Base-by-base conservation (phyloP, 2,113 vertebrate genomes). In the Corythornis madagascariensis region DNA sequence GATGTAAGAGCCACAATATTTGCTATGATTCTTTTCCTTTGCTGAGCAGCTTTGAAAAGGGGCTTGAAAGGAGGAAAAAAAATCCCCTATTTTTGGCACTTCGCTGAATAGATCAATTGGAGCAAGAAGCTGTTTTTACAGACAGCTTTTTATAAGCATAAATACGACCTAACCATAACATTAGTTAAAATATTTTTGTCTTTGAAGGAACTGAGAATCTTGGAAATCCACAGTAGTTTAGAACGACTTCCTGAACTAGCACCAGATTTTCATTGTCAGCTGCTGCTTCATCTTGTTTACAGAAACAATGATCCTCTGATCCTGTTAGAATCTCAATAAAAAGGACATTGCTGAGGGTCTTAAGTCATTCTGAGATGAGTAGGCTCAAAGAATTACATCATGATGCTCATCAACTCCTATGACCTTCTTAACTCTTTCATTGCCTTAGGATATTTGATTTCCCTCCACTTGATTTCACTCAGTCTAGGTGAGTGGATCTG, bases 401-500 rank as follows among this genome's bases (percentile, higher is more conserved):
- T 47, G 50, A 75, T 67, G 42, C 33, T 59, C 65, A 24, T 16
- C 20, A 79, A 82, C 92, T 87, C 55, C 50, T 52, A 16, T 82
- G 65, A 82, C 57, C 50, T 89, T 89, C 57, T 95, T 94, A 95
- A 93, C 86, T 89, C 73, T 72, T 93, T 72, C 76, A 55, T 45
- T 86, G 45, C 73, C 69, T 84, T 84, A 31, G 40, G 35, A 84
- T 48, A 78, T 83, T 86, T 94, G 56, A 53, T 88, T 74, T 96
- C 93, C 57, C 38, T 75, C 13, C 33, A 38, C 38, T 38, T 38
- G 38, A 38, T 38, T 38, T 59, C 38, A 65, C 45, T 71, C 26
- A 78, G 25, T 33, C 74, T 64, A 81, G 70, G 45, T 89, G 57
- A 96, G 92, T 86, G n/a, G 86, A 93, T 81, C 79, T 45, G 50